phyloP scores from a whole-genome alignment of 1,140 invertebrate species.

The Ooceraea biroi region DNA sequence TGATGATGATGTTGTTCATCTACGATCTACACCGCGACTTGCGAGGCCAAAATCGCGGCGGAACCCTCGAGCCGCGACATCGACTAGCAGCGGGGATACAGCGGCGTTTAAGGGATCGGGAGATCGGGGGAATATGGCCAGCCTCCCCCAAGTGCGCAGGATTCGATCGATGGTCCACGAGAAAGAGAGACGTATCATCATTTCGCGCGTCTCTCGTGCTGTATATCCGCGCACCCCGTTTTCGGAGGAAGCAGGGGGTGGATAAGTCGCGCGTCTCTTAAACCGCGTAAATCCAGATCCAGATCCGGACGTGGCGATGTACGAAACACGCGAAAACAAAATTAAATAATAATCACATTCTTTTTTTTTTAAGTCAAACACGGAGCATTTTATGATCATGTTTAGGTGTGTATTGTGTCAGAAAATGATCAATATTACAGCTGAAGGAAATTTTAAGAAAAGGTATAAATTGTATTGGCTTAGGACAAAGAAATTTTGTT shows the following conservation, averaged over 20 bases:
- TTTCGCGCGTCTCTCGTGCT: conserved; percentile 43
- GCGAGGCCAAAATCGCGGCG: conserved; percentile 65
- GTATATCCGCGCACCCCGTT: conserved; percentile 33
- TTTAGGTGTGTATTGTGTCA: not conserved
- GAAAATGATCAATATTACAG: conserved; percentile 27
- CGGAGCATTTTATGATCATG: no score
- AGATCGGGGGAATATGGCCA: conserved; percentile 77
- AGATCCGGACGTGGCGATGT: not conserved
- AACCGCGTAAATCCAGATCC: not conserved
- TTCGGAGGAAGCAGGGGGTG: not conserved
- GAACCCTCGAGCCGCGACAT: conserved; percentile 77
- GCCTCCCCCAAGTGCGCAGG: conserved; percentile 76
- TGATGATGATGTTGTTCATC: conserved; percentile 52
- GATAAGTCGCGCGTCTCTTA: not conserved
- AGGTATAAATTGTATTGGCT: not conserved
- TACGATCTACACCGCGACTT: conserved; percentile 64
- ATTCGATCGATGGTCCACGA: conserved; percentile 80
- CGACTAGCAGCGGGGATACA: conserved; percentile 71
- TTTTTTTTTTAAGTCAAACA: not conserved
- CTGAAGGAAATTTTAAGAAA: not conserved
- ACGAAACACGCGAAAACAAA: not conserved
- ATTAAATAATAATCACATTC: not conserved
- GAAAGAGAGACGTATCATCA: conserved; percentile 42
- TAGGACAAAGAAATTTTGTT: conserved; percentile 18
- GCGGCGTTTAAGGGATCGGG: conserved; percentile 72